Conservation (phyloP, 2,888 invertebrate species). For the Lepidocyrtoides sp. region DNA sequence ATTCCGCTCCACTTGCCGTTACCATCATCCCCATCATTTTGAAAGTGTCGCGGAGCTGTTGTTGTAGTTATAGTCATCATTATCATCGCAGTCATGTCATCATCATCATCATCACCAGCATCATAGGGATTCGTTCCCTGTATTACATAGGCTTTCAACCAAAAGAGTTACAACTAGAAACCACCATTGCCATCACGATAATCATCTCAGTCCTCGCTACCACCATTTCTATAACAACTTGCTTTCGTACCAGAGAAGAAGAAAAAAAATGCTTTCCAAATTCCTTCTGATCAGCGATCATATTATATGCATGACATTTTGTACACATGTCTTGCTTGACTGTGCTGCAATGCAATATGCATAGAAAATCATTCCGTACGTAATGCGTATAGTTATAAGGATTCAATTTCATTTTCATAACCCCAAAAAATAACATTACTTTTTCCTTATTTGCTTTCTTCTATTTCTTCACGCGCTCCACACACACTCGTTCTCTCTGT, state of each 20-base stretch:
- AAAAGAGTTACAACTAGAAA: slow-evolving; percentile 7
- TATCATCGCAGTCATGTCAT: too few relatives aligned
- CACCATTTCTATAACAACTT: background rate
- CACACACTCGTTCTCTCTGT: background rate
- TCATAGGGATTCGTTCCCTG: slow-evolving; percentile 19
- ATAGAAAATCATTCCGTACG: too few relatives aligned
- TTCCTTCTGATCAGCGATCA: slow-evolving; percentile 13
- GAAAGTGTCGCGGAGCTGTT: background rate
- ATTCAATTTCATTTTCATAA: slow-evolving; percentile 22
- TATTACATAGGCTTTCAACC: slow-evolving; percentile 11
- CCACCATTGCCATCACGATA: background rate
- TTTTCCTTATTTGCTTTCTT: background rate
- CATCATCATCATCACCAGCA: background rate
- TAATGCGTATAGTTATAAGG: too few relatives aligned
- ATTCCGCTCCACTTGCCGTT: slow-evolving; percentile 34
- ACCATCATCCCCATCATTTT: background rate
- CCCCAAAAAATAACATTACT: background rate
- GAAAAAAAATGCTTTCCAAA: slow-evolving; percentile 13
- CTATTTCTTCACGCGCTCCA: background rate
- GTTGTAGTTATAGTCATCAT: slow-evolving; percentile 3
- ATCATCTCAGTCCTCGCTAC: background rate
- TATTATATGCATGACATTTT: slow-evolving; percentile 1
- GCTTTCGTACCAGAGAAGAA: background rate
- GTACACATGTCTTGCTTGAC: too few relatives aligned
- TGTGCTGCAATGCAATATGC: too few relatives aligned